Evolutionary conservation across 2,888 invertebrate genomes (phyloP).

Genomic region (Standfussiana lucernea): DNA sequence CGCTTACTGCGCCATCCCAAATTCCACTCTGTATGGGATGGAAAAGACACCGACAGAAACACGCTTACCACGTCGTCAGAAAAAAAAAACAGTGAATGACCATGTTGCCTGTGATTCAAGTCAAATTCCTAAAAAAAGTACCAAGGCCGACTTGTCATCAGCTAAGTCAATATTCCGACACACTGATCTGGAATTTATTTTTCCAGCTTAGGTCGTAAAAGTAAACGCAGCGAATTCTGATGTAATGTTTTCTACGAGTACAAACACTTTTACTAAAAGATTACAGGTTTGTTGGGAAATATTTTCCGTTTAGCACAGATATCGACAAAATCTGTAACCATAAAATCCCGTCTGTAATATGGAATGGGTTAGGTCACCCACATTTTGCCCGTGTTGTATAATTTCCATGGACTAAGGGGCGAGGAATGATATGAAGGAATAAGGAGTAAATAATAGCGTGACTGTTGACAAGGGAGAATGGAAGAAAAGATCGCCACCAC

Average conservation of each 20-base stretch:
- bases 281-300: neutral
- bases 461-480: too few species aligned
- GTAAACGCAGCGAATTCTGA: neutral
- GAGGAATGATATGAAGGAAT: too few species aligned
- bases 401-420: neutral
- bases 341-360: neutral
- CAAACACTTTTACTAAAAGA: neutral
- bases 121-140: neutral
- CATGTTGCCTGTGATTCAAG: neutral
- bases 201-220: conserved; percentile 24
- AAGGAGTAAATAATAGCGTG: too few species aligned
- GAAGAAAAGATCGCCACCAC: too few species aligned
- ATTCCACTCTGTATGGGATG: too few species aligned
- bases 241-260: neutral
- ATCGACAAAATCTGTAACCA: neutral
- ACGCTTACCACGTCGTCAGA: too few species aligned
- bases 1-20: too few species aligned
- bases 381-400: neutral
- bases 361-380: neutral
- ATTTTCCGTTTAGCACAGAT: neutral
- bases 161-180: conserved; percentile 29
- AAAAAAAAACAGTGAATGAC: neutral
- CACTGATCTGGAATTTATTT: conserved; percentile 31
- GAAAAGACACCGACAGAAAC: too few species aligned
- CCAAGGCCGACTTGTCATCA: neutral